These are phyloP conservation scores for Pelvicachromis taeniatus DNA, from an alignment of 2,113 vertebrate species.

Conservation along the genomic window DNA sequence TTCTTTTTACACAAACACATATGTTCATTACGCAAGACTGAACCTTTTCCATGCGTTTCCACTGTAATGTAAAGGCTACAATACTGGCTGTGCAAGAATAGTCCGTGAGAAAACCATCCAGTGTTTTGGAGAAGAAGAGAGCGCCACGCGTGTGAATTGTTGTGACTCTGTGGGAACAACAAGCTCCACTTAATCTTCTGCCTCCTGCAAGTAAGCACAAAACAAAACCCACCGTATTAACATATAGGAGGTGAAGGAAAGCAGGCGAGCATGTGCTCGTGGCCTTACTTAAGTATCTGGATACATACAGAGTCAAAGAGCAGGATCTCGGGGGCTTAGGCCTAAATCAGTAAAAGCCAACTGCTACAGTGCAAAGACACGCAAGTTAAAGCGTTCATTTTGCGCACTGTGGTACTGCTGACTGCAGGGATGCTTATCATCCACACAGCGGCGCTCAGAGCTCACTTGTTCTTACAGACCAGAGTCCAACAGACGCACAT, in stretches of 20 bases:
- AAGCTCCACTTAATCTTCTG: background rate
- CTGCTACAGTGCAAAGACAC: constrained; percentile 8
- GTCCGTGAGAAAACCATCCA: constrained; percentile 1
- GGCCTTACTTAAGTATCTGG: background rate
- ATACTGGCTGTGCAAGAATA: constrained; percentile 9
- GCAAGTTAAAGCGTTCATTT: background rate
- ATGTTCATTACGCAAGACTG: background rate
- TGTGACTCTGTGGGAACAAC: background rate
- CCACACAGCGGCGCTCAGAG: constrained; percentile 70
- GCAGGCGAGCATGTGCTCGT: background rate
- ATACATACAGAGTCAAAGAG: background rate
- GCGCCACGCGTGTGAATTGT: constrained; percentile 1
- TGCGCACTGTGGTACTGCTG: background rate
- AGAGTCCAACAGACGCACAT: background rate
- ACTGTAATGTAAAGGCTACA: constrained; percentile 1
- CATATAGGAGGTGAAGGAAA: background rate
- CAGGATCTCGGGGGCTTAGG: background rate
- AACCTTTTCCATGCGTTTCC: background rate
- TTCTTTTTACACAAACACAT: background rate
- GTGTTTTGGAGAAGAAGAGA: background rate
- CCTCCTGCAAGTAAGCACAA: constrained; percentile 47
- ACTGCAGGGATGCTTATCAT: constrained; percentile 10
- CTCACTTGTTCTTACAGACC: background rate
- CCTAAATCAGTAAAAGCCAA: background rate
- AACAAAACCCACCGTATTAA: constrained; percentile 3